These are phyloP conservation scores for Agrotis segetum DNA, from an alignment of 2,888 invertebrate species.

Conservation along the genomic window DNA sequence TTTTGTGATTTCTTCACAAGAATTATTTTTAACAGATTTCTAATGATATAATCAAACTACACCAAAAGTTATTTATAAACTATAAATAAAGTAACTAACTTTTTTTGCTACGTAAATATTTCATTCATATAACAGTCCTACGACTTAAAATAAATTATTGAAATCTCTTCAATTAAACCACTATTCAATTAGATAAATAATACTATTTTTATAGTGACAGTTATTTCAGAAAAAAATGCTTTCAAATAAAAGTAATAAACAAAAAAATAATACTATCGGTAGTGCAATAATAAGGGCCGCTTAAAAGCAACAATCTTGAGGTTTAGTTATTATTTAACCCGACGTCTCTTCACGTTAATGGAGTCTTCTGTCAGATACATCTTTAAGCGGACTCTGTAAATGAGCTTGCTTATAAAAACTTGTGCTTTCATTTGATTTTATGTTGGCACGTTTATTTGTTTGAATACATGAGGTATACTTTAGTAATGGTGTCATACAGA, in stretches of 20 bases:
- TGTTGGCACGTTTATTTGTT: background rate
- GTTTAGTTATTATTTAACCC: constrained; percentile 79
- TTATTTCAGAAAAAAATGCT: too few relatives aligned
- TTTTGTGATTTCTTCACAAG: background rate
- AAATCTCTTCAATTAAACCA: background rate
- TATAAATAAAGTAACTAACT: too few relatives aligned
- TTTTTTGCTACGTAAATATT: too few relatives aligned
- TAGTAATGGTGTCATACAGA: background rate
- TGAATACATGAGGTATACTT: background rate
- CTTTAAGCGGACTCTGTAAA: constrained; percentile 68
- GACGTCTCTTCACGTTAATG: constrained; percentile 74
- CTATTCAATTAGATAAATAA: background rate
- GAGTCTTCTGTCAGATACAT: constrained; percentile 76
- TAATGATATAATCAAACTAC: too few relatives aligned
- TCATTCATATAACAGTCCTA: too few relatives aligned
- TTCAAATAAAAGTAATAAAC: background rate
- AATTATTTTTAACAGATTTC: too few relatives aligned
- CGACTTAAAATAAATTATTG: too few relatives aligned
- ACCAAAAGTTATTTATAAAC: too few relatives aligned
- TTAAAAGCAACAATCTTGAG: constrained; percentile 61
- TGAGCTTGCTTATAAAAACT: constrained; percentile 39
- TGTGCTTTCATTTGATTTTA: constrained; percentile 34
- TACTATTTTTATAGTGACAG: background rate
- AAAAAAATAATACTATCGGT: constrained; percentile 27
- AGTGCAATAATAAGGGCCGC: constrained; percentile 47